These are phyloP conservation scores for Hypomecis atomaria DNA, from an alignment of 2,888 invertebrate genomes.

Conservation along the genomic window DNA sequence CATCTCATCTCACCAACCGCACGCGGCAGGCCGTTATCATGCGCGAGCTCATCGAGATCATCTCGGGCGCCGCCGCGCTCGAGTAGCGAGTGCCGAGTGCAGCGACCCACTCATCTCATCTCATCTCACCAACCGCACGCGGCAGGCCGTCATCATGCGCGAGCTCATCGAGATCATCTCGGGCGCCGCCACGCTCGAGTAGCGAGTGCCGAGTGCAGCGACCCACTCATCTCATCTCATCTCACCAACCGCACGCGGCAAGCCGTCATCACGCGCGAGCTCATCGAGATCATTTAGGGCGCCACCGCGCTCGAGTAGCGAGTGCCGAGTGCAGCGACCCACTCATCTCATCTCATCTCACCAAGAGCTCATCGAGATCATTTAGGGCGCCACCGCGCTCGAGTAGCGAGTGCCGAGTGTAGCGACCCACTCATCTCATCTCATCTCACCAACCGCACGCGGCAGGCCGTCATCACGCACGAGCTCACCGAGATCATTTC, in stretches of 20 bases:
- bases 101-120: neutral
- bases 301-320: constrained; percentile 88
- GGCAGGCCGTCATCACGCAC: constrained; percentile 93
- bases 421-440: neutral
- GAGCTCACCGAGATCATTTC: constrained; percentile 97
- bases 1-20: constrained; percentile 7
- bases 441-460: constrained; percentile 66
- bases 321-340: too few relatives aligned
- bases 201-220: constrained; percentile 9
- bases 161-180: constrained; percentile 97
- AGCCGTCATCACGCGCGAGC: constrained; percentile 93
- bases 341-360: neutral
- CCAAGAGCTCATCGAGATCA: constrained; percentile 93
- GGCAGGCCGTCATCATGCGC: constrained; percentile 93
- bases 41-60: constrained; percentile 95
- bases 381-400: constrained; percentile 93
- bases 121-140: constrained; percentile 66
- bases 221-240: neutral
- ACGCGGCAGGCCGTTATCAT: constrained; percentile 94
- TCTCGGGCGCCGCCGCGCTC: constrained; percentile 93
- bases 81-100: constrained; percentile 55
- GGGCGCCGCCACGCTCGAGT: constrained; percentile 91
- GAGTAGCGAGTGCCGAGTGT: constrained; percentile 61
- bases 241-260: constrained; percentile 84
- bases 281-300: constrained; percentile 96